A percentile compares a stretch with the other conserved stretches of the same genome.
These are phyloP conservation scores for Taxidea taxus DNA, from an alignment of 2,113 vertebrate genomes.

Conservation along the genomic window DNA sequence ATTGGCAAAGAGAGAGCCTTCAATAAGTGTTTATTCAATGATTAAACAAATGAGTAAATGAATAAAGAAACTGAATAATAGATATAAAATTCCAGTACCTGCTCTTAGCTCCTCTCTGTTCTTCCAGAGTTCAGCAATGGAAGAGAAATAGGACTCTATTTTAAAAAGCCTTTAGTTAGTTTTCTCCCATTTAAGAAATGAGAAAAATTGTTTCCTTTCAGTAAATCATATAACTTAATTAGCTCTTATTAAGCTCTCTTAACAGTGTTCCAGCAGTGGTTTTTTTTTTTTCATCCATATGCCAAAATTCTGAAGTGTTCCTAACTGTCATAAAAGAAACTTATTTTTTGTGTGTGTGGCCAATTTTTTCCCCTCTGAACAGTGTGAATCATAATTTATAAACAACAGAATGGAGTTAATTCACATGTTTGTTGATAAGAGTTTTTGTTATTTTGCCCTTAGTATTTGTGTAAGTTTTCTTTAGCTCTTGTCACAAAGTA, in stretches of 20 bases:
- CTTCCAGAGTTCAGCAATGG: background rate
- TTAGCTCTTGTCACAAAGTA: background rate
- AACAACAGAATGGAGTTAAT: background rate
- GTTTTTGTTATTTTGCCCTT: background rate
- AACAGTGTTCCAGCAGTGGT: background rate
- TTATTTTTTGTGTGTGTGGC: background rate
- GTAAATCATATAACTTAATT: background rate
- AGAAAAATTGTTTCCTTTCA: background rate
- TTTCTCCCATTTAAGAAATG: background rate
- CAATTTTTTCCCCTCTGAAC: background rate
- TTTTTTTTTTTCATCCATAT: background rate
- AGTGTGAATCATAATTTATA: background rate
- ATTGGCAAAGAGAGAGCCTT: background rate
- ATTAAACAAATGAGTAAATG: background rate
- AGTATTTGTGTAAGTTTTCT: background rate
- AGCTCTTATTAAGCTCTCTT: background rate
- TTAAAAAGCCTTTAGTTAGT: background rate
- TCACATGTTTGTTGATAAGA: background rate
- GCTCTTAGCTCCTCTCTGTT: background rate
- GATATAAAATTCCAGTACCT: background rate
- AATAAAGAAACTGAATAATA: slow-evolving; percentile 28
- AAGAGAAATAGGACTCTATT: background rate
- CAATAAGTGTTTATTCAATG: background rate
- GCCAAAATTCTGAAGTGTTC: background rate
- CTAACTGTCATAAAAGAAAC: background rate